phyloP scores from a whole-genome alignment of 2,113 vertebrate genomes.

The Oryctolagus cuniculus region DNA sequence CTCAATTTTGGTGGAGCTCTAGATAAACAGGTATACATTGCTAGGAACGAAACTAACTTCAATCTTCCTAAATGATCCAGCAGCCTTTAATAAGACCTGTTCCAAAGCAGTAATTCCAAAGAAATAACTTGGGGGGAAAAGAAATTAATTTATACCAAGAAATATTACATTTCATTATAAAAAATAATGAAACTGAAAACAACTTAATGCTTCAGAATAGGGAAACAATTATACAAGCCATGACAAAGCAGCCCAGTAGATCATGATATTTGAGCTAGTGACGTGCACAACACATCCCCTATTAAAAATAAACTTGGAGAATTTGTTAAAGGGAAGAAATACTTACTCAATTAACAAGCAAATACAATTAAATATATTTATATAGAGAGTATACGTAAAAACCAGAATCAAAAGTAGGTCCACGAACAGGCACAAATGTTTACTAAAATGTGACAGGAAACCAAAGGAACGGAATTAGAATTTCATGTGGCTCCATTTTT shows the following conservation, averaged over 20 bases:
- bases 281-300: not conserved
- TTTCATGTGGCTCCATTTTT: not conserved
- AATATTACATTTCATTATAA: conserved; percentile 69
- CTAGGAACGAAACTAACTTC: conserved; percentile 53
- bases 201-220: conserved; percentile 47
- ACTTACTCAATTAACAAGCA: not conserved
- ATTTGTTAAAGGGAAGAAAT: not conserved
- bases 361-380: conserved; percentile 54
- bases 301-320: conserved; percentile 50
- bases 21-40: conserved; percentile 65
- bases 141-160: conserved; percentile 66
- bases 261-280: conserved; percentile 27
- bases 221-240: conserved; percentile 44
- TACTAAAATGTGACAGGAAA: not conserved
- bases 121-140: not conserved
- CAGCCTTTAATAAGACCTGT: conserved; percentile 64
- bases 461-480: not conserved
- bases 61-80: conserved; percentile 56
- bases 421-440: not conserved
- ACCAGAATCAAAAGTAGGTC: not conserved
- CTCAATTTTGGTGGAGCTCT: conserved; percentile 55
- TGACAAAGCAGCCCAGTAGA: not conserved
- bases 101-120: conserved; percentile 57
- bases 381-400: not conserved
- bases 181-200: conserved; percentile 68